phyloP scores from a whole-genome alignment of 2,797 vertebrate species.

The Sternotherus odoratus region DNA sequence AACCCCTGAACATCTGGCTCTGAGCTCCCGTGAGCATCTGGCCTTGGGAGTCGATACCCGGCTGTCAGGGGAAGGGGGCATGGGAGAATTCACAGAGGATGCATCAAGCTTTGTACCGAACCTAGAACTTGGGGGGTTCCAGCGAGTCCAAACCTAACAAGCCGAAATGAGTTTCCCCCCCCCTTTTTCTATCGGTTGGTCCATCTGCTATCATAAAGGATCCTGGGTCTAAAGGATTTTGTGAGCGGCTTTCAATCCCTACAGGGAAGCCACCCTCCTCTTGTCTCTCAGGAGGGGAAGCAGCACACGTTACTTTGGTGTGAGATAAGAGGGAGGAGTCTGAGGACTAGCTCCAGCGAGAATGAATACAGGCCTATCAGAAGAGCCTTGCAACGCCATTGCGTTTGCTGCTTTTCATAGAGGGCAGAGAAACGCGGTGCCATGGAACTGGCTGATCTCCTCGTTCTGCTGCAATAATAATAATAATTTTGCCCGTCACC shows the following conservation, averaged over 20 bases:
- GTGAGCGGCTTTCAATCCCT: not conserved
- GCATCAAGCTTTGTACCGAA: too few species aligned
- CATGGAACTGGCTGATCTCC: conserved; percentile 54
- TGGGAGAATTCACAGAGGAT: too few species aligned
- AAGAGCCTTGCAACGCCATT: conserved; percentile 53
- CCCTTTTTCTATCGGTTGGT: too few species aligned
- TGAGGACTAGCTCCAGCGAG: fast-evolving
- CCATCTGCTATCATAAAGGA: too few species aligned
- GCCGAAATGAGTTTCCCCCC: too few species aligned
- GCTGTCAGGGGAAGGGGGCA: too few species aligned
- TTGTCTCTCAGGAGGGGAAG: not conserved
- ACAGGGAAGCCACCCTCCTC: not conserved
- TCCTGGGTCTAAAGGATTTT: too few species aligned
- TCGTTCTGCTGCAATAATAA: conserved; percentile 58
- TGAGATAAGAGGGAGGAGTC: not conserved
- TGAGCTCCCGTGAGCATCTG: too few species aligned
- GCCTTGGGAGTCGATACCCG: too few species aligned
- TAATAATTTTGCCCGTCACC: too few species aligned
- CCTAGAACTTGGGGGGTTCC: too few species aligned
- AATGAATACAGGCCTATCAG: not conserved
- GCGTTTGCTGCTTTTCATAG: conserved; percentile 49
- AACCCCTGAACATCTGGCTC: not conserved
- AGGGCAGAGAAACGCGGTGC: conserved; percentile 66
- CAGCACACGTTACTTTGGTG: not conserved
- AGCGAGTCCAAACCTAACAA: too few species aligned